Evolutionary conservation across 2,113 vertebrate species (phyloP), one percentile per base, ranked within the genome.

Genomic region (Myiozetetes cayanensis): DNA sequence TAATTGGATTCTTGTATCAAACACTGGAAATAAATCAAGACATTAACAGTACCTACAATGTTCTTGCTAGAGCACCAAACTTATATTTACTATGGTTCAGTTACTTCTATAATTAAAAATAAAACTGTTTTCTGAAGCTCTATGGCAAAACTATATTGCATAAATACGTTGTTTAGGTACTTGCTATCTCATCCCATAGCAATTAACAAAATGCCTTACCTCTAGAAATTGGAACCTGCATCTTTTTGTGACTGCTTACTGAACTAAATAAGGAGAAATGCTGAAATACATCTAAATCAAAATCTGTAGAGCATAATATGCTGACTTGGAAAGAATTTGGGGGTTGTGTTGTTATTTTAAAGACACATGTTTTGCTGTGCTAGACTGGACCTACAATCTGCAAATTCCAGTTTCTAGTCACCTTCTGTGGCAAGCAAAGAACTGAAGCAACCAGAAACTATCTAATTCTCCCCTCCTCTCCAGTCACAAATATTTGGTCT

Each of bases 71-170:
- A 90, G 35, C 56, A 65, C 14, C 72, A 86, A 46, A 75, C 49
- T 72, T 84, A 9, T 28, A 81, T 70, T 84, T 74, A 68, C 21
- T 63, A 44, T 58, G 52, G 46, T 67, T 90, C 72, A 47, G 23
- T 86, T 74, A 24, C 43, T 86, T 71, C 43, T 63, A 22, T 74
- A 89, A 94, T 92, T 94, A 86, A 86, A 95, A 85, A 88, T n/a
- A 63, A 77, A 84, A 68, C 37, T n/a, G 19, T 70, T 90, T 94
- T 85, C 82, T 85, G 63, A 92, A 90, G 41, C 31, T 90, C 31
- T 90, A 0, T 71, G 50, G 74, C 21, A 39, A 88, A 88, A 71
- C 8, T 71, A 11, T 21, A 63, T 92, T 62, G 53, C 21, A 59
- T n/a, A 85, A 94, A 73, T 91, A 67, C 71, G 89, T 94, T 46